Conservation (phyloP, 2,797 vertebrate species). For the Morus bassanus region DNA sequence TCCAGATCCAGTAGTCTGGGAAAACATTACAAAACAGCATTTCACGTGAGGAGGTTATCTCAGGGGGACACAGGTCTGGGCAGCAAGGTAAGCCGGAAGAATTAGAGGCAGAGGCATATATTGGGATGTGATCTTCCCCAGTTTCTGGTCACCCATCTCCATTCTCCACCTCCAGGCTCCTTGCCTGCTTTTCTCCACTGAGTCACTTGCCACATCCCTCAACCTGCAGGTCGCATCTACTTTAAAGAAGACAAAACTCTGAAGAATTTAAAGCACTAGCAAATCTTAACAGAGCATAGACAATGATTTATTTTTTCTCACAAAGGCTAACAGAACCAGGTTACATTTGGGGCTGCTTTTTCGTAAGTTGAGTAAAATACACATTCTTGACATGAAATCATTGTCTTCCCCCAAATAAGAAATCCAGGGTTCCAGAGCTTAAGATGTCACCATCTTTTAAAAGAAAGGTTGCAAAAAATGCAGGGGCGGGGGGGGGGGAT, state of each 20-base stretch:
- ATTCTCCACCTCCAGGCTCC: neutral
- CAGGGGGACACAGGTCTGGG: neutral
- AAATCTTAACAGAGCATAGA: neutral
- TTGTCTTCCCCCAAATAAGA: neutral
- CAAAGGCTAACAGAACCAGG: neutral
- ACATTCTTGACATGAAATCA: neutral
- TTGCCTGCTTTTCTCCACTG: neutral
- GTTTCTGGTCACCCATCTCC: neutral
- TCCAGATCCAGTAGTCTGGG: neutral
- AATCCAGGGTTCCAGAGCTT: neutral
- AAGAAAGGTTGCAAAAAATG: neutral
- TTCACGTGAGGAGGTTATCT: neutral
- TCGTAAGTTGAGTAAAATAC: neutral
- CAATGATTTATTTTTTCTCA: neutral
- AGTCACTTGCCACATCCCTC: neutral
- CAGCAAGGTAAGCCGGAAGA: neutral
- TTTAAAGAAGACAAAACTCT: neutral
- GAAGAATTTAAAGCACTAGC: neutral
- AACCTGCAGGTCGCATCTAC: neutral
- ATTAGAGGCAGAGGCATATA: neutral
- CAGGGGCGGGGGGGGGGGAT: neutral
- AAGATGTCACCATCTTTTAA: neutral
- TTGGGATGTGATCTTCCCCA: neutral
- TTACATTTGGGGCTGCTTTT: neutral
- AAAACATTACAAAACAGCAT: neutral